These are phyloP conservation scores for Macrotrachela quadricornifera DNA, from an alignment of 1,140 invertebrate species.

Conservation along the genomic window DNA sequence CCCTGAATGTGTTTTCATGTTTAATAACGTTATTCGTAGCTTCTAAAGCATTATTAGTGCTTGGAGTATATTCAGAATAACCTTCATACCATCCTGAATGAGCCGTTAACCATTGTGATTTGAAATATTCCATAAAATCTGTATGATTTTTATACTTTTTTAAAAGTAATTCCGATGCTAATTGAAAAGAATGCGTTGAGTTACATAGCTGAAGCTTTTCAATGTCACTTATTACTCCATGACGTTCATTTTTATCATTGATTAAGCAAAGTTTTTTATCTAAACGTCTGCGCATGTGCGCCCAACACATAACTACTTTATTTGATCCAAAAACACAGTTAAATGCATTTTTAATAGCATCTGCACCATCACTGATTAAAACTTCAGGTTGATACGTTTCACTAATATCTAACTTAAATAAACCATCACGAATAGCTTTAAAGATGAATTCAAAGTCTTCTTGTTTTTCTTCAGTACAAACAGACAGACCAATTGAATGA, in stretches of 20 bases:
- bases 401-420: too few species aligned
- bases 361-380: background rate
- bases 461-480: background rate
- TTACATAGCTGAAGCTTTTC: background rate
- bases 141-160: background rate
- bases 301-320: too few species aligned
- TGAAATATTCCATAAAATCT: background rate
- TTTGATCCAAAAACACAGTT: background rate
- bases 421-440: background rate
- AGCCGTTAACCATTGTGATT: too few species aligned
- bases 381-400: background rate
- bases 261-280: too few species aligned
- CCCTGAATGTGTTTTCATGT: background rate
- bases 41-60: conserved; percentile 1
- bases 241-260: too few species aligned
- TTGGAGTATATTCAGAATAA: background rate
- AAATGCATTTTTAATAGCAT: background rate
- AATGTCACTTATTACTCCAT: too few species aligned
- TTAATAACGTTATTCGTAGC: conserved; percentile 1
- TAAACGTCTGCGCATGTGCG: too few species aligned
- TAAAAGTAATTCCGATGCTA: background rate
- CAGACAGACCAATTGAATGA: background rate
- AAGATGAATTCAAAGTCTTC: background rate
- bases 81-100: conserved; percentile 1
- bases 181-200: background rate